Evolutionary conservation across 2,797 vertebrate species (phyloP), one percentile per base, ranked within the genome.

Genomic region (Tangara arthus): DNA sequence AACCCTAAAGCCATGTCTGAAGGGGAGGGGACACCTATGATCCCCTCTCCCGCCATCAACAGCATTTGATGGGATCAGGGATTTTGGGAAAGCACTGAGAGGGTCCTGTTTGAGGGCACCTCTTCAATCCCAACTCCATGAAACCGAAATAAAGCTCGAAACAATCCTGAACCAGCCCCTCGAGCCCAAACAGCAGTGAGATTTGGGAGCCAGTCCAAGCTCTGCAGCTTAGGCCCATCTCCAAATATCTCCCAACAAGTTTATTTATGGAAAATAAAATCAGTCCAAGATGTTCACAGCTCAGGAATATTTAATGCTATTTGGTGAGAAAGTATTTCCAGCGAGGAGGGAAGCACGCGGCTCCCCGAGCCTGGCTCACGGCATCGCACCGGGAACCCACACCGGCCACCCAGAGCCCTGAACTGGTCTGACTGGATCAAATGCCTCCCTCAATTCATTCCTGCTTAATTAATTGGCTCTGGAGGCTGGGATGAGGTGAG

Each of bases 191-290:
- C 92, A 96, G 87, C 93, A 84, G 91, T 23, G 55, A 90, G 90
- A 70, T 92, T 94, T 82, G 94, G 95, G 95, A 95, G 22, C 78
- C 26, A 1, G 81, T 84, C 95, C 95, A 97, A 95, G 92, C 94
- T 95, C 92, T 87, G 86, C 90, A 95, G 95, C 90, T 96, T 77
- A 90, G 95, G 94, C 92, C 94, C 96, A 85, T 94, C 94, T 96
- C 96, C 95, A 95, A 95, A 95, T 96, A 95, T 94, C 93, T 95
- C 94, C 94, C 92, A 95, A 96, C 94, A 92, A 93, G 90, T 95
- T 96, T 96, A 94, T 97, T 97, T 97, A 96, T 96, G 96, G 94
- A 96, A 96, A 97, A 94, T 87, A 93, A 87, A 94, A 96, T 89
- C 95, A 87, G 93, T 92, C 93, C 96, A 96, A 96, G 94, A 87